Conservation (phyloP, 2,797 vertebrate genomes). For the Trichosurus vulpecula region DNA sequence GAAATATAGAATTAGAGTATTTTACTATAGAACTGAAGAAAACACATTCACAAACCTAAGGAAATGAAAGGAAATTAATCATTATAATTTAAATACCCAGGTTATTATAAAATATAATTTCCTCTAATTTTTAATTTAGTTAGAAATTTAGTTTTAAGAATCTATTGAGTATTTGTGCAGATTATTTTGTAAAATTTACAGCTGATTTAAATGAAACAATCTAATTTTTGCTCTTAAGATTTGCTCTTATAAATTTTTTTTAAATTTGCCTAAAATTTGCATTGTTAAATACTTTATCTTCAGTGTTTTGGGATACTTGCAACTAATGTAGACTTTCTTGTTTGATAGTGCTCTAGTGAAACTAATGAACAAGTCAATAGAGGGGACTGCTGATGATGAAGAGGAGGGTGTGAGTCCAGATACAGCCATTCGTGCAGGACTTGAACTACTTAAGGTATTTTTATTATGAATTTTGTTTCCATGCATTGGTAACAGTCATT, state of each 20-base stretch:
- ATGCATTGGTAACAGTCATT: conserved; percentile 12
- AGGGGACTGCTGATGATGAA: conserved; percentile 98
- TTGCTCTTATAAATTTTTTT: not conserved
- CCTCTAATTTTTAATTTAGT: not conserved
- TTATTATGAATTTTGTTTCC: conserved; percentile 37
- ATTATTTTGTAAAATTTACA: not conserved
- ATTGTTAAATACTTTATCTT: not conserved
- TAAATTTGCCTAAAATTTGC: not conserved
- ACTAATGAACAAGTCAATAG: conserved; percentile 98
- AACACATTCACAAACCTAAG: not conserved
- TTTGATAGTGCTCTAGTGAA: conserved; percentile 95
- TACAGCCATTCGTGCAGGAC: conserved; percentile 96
- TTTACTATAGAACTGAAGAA: not conserved
- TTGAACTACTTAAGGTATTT: conserved; percentile 97
- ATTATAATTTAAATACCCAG: not conserved
- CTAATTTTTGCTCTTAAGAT: not conserved
- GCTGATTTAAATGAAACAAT: not conserved
- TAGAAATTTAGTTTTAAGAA: not conserved
- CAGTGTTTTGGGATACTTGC: not conserved
- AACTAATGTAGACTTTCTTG: conserved; percentile 56
- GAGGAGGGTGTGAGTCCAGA: conserved; percentile 99
- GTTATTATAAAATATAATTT: not conserved
- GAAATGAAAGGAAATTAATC: not conserved
- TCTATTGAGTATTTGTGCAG: not conserved
- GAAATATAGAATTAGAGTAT: not conserved